phyloP scores from a whole-genome alignment of 2,797 vertebrate genomes.

The Odontamblyopus rebecca region DNA sequence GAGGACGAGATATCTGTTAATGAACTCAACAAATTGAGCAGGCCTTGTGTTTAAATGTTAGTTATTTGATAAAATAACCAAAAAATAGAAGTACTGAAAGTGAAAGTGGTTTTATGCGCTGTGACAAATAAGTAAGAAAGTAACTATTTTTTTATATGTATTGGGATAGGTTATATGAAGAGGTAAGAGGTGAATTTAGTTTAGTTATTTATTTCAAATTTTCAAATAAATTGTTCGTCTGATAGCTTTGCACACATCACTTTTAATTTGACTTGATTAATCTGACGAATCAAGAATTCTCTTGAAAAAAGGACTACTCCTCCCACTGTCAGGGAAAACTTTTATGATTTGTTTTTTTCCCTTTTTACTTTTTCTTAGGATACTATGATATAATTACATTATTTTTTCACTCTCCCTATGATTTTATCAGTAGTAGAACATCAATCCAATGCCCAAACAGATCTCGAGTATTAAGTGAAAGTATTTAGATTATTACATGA shows the following conservation, averaged over 20 bases:
- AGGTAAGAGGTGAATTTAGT: background rate
- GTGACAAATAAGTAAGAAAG: background rate
- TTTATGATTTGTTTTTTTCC: no score
- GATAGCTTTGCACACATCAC: background rate
- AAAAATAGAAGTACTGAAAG: background rate
- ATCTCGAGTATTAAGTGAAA: background rate
- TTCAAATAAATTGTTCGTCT: background rate
- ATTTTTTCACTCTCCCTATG: no score
- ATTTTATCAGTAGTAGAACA: background rate
- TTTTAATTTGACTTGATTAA: background rate
- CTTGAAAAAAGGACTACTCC: no score
- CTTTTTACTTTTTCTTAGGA: no score
- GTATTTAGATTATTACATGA: no score
- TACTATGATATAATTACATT: no score
- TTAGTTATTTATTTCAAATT: background rate
- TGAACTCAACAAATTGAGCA: constrained; percentile 15
- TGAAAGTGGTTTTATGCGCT: no score
- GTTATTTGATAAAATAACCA: no score
- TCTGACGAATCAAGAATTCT: no score
- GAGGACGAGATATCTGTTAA: constrained; percentile 22
- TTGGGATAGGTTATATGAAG: background rate
- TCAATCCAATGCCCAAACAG: background rate
- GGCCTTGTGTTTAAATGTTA: background rate
- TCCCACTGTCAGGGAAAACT: no score
- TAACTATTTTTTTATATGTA: background rate